Evolutionary conservation across 2,113 vertebrate genomes (phyloP), one percentile per base, ranked within the genome.

Genomic region (Willisornis vidua): DNA sequence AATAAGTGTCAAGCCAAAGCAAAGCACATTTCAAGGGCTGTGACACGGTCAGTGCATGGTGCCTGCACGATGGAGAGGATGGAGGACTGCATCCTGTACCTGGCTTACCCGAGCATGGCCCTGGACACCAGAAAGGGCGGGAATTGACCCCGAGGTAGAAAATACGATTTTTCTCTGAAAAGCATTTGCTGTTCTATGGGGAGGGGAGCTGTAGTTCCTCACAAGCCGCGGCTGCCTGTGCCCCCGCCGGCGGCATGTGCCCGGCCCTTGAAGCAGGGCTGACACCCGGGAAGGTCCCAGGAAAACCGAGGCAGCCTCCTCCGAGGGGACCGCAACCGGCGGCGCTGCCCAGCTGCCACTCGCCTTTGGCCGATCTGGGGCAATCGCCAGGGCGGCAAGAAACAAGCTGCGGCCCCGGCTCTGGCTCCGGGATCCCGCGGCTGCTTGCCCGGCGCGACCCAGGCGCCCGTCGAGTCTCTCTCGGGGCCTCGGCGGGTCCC

Each of bases 31-130:
- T 31, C 28, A 9, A 35, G 31, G n/a, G 49, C 45, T 41, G 17
- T 2, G 29, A 14, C 10, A 48, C 1, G 7, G 48, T 52, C 63
- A 4, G 41, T 2, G 14, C 25, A 0, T 1, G 20, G 20, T 3
- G 6, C 4, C 19, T 20, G 31, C 11, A 1, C 0, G 43, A n/a
- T 48, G 26, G 39, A 15, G 43, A 5, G 43, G 52, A 14, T 26
- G 1, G 12, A 26, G 66, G 67, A 26, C 46, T 3, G 8, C 43
- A 37, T 3, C 24, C 1, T 2, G 11, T 46, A 22, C 5, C 33
- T 14, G 62, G 48, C n/a, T 8, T 7, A 12, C 35, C 46, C 6
- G 16, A 39, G 29, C 23, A 2, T 1, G 28, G 51, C 45, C 70
- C 10, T 9, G 16, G 31, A 17, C 57, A 3, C 1, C 4, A 24